A percentile compares a stretch with the other conserved stretches of the same genome.
These are phyloP conservation scores for Strigamia maritima DNA, from an alignment of 2,888 invertebrate genomes.

Conservation along the genomic window DNA sequence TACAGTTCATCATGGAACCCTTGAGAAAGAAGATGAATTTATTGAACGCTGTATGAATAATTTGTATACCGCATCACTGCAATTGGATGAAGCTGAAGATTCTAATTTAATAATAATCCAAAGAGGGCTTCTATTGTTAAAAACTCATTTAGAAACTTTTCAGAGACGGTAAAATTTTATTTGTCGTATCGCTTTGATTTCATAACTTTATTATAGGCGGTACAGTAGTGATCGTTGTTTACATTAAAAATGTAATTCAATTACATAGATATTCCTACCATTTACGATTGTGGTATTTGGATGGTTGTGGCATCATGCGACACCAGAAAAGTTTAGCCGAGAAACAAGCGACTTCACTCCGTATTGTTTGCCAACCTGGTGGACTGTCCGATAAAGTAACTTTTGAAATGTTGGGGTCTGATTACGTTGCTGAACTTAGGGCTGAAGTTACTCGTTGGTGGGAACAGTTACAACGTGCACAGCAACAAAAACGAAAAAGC, in stretches of 20 bases:
- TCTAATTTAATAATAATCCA: conserved; percentile 84
- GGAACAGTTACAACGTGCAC: conserved; percentile 59
- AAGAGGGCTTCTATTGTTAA: conserved; percentile 77
- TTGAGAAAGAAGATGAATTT: conserved; percentile 88
- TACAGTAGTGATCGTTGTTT: not conserved
- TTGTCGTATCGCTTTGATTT: too few relatives aligned
- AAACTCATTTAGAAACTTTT: conserved; percentile 91
- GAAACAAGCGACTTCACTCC: conserved; percentile 64
- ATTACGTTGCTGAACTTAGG: conserved; percentile 83
- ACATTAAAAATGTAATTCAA: conserved; percentile 37
- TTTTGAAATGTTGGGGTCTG: conserved; percentile 76
- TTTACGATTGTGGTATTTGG: conserved; percentile 81
- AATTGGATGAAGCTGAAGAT: conserved; percentile 61
- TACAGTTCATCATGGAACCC: conserved; percentile 60
- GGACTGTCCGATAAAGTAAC: conserved; percentile 75
- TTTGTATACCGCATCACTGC: conserved; percentile 66
- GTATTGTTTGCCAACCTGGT: conserved; percentile 81
- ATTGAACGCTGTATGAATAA: conserved; percentile 91
- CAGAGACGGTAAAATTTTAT: conserved; percentile 60
- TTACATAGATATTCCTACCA: conserved; percentile 74
- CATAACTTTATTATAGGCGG: too few relatives aligned
- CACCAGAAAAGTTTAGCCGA: conserved; percentile 66
- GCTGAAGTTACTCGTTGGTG: conserved; percentile 96
- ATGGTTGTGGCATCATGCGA: conserved; percentile 73
- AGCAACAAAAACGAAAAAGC: conserved; percentile 17